phyloP scores from a whole-genome alignment of 2,113 vertebrate genomes.

The Phocoena sinus region DNA sequence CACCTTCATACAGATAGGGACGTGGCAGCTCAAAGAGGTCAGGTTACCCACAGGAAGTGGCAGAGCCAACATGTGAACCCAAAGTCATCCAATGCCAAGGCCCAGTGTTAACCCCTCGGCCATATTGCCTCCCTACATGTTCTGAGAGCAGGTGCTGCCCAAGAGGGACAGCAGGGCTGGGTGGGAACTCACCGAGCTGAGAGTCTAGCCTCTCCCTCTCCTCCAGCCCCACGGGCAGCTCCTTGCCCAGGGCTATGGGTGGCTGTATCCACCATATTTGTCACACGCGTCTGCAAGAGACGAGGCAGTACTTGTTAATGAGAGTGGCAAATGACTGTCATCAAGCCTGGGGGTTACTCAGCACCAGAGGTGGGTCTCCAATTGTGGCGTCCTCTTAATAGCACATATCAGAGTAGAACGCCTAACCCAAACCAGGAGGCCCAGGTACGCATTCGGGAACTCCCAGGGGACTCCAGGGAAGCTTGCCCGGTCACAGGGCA shows the following conservation, averaged over 20 bases:
- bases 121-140: accelerated
- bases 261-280: neutral
- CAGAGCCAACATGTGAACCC: neutral
- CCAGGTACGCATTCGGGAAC: neutral
- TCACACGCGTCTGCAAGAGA: neutral
- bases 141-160: neutral
- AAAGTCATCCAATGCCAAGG: neutral
- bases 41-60: neutral
- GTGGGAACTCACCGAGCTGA: neutral
- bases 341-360: neutral
- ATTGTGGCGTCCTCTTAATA: neutral
- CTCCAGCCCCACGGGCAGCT: neutral
- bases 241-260: neutral
- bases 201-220: neutral
- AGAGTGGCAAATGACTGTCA: neutral
- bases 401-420: neutral
- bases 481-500: neutral
- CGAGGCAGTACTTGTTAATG: neutral
- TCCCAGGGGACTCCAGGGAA: neutral
- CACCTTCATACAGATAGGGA: neutral
- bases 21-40: neutral
- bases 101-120: neutral
- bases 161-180: neutral
- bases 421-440: neutral
- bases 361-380: neutral